phyloP scores from a whole-genome alignment of 1,140 invertebrate species.

The Eulimnadia texana region DNA sequence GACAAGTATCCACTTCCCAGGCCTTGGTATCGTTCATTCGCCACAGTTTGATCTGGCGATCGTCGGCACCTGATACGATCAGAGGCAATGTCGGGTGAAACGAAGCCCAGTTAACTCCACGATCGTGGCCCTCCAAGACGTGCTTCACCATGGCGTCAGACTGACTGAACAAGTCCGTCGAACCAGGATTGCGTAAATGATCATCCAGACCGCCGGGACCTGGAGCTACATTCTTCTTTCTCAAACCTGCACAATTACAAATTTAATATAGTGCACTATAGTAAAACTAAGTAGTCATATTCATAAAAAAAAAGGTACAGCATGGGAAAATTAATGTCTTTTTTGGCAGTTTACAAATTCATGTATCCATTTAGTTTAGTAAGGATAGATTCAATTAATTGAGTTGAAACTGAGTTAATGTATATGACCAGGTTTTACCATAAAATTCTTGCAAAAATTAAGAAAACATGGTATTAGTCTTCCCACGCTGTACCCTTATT shows the following conservation, averaged over 20 bases:
- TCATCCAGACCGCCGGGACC: slow-evolving; percentile 80
- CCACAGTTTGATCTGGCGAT: slow-evolving; percentile 95
- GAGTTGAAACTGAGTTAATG: too few relatives aligned
- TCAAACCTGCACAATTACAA: slow-evolving; percentile 53
- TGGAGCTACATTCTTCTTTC: slow-evolving; percentile 95
- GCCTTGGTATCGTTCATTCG: slow-evolving; percentile 97
- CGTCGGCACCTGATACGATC: slow-evolving; percentile 94
- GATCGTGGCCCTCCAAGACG: slow-evolving; percentile 91
- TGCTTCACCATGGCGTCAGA: slow-evolving; percentile 96
- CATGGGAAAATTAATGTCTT: too few relatives aligned
- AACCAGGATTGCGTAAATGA: slow-evolving; percentile 68
- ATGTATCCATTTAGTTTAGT: too few relatives aligned
- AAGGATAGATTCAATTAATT: too few relatives aligned
- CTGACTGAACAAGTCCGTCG: slow-evolving; percentile 91
- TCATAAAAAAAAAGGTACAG: too few relatives aligned
- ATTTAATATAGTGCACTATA: too few relatives aligned
- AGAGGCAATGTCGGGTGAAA: slow-evolving; percentile 92
- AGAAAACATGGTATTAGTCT: too few relatives aligned
- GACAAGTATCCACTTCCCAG: slow-evolving; percentile 94
- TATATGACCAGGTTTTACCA: too few relatives aligned
- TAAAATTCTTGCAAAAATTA: too few relatives aligned
- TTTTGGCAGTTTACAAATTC: too few relatives aligned
- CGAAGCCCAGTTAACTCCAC: slow-evolving; percentile 95
- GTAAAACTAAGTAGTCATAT: slow-evolving; percentile 5
- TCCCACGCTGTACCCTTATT: too few relatives aligned